Conservation (phyloP, 2,113 vertebrate genomes). For the Paramisgurnus dabryanus region DNA sequence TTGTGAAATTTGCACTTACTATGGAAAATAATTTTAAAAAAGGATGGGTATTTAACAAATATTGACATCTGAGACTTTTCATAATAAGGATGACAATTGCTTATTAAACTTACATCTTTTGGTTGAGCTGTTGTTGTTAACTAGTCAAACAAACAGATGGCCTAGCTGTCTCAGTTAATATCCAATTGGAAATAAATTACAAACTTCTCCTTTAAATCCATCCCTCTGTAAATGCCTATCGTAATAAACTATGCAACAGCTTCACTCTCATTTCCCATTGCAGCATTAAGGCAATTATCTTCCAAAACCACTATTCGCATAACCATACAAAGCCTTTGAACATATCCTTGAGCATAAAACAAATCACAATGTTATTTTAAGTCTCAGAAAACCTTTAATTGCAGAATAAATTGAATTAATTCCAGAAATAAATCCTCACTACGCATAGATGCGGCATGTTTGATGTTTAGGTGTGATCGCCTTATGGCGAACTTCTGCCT, state of each 20-base stretch:
- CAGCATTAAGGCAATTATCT: constrained; percentile 7
- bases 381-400: neutral
- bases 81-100: too few species aligned
- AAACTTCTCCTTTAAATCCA: neutral
- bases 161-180: too few species aligned
- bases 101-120: too few species aligned
- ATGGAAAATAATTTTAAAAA: too few species aligned
- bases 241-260: neutral
- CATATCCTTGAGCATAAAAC: constrained; percentile 2
- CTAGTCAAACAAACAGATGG: too few species aligned
- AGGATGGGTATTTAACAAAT: too few species aligned
- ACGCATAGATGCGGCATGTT: constrained; percentile 1
- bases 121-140: too few species aligned
- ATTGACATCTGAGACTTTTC: too few species aligned
- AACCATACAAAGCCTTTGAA: neutral
- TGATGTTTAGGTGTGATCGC: constrained; percentile 30
- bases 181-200: too few species aligned
- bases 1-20: too few species aligned
- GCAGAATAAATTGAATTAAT: constrained; percentile 21
- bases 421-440: neutral
- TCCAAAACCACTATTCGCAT: neutral
- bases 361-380: neutral
- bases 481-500: constrained; percentile 20
- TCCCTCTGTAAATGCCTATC: neutral
- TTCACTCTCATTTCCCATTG: neutral